Base-by-base conservation (phyloP, 2,888 invertebrate genomes). In the Aspidiotus destructor region DNA sequence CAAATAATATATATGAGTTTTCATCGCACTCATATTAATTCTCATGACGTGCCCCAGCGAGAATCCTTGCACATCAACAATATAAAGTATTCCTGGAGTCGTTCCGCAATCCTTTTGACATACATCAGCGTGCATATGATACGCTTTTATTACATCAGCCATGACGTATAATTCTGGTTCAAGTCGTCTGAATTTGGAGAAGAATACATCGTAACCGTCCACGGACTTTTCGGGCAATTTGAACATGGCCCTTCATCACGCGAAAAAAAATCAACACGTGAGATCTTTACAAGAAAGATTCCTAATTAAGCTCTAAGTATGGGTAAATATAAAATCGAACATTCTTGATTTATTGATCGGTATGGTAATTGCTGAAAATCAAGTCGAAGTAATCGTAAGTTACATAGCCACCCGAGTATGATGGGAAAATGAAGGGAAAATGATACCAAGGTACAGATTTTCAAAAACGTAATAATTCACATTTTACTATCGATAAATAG, bases 41-140 rank as follows among this genome's bases (percentile, higher is more conserved):
- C 68, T 69, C 52, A 48, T 52, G 3, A 72, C 42, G 54, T 72
- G 72, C 10, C 72, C 65, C 7, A 72, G 68, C 11, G 63, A 62
- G 16, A 70, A 58, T 16, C 72, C 72, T 48, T 67, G 63, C 68
- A 71, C 68, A 41, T 72, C 72, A 13, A 70, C 53, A 28, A 70
- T 11, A 15, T 69, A 68, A 15, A 72, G 41, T 11, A 69, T 48
- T 40, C 72, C 72, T 7, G 42, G 15, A 13, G 69, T 69, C 8
- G 71, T 65, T 11, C 72, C 72, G 15, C 64, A 62, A 60, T 64
- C 63, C 48, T 67, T 68, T 28, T 71, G 40, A 16, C 70, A 61
- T 17, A 69, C 62, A 57, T 72, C 72, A 9, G 68, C 62, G 2
- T 58, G 44, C 72, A 72, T 72, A 17, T 68, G 68, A 40, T 69